Evolutionary conservation across 1,140 invertebrate genomes (phyloP), one percentile per base, ranked within the genome.

Genomic region (Parasteatoda tepidariorum): DNA sequence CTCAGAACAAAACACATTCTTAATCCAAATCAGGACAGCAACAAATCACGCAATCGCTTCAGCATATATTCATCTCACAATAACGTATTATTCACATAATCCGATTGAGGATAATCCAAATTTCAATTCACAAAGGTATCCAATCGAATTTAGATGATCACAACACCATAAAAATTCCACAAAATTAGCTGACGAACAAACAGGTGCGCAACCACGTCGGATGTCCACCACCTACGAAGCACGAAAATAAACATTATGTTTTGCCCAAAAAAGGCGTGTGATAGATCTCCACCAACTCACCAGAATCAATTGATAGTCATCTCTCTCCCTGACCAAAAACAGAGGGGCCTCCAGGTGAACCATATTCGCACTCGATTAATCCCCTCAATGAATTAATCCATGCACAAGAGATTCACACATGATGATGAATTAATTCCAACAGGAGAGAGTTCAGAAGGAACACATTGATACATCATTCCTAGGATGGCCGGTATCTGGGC

Each of bases 221-320:
- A n/a, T 59, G 55, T 71, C n/a, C 15, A n/a, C 78, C 67, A 26
- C 78, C 78, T 71, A 81, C 78, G 78, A 81, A 41, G 38, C n/a
- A 18, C 0, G 28, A 33, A 57, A 22, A 74, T 55, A 76, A 30
- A 57, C 11, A 66, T 6, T 33, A 11, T 15, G 28, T 22, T 15
- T 70, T 81, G 66, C 54, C 78, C 78, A 70, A 81, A 81, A 81
- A 81, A 48, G 78, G 13, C 31, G 24, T 59, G 31, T 18, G n/a
- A 26, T 34, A n/a, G 15, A n/a, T 26, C 22, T 30, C 28, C 18
- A 26, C 33, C 68, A 62, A 83, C 81, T 83, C 81, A 83, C 81
- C 81, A 83, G 59, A 28, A 83, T 62, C 59, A 83, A 61, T 41
- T 83, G 81, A 59, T 83, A 73, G 54, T 83, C 81, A 28, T 83